Base-by-base conservation (phyloP, 1,140 invertebrate genomes). In the Anastrepha obliqua region DNA sequence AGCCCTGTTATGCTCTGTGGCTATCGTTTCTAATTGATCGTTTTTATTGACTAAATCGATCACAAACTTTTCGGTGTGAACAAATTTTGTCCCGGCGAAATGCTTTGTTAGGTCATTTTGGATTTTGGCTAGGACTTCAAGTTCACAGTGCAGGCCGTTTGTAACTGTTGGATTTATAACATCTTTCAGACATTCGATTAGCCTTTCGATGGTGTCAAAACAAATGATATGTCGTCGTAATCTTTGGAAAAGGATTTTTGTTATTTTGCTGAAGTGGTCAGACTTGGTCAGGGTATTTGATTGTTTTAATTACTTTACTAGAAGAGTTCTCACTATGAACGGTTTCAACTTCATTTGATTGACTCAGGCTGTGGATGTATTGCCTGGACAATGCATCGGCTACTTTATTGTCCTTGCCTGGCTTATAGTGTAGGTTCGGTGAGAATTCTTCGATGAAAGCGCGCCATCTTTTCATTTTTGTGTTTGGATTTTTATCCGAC, bases 331-430 rank as follows among this genome's bases (percentile, higher is more conserved):
- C 29, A 29, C 29, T 29, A 29, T 29, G 29, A 29, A 29, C 29
- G 29, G 29, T 29, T 29, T 29, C 29, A 29, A 29, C 29, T 29
- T 29, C 29, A 29, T 29, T 29, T 29, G 29, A 29, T 29, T 29
- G 29, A 13, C 58, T 81, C 74, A 81, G 20, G 44, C 44, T 81
- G 39, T 81, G 15, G 44, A 81, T 51, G 17, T 81, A 81, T 86
- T 86, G 86, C 20, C 90, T 87, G 3, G 90, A 90, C 8, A 90
- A 60, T 8, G 90, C 86, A 78, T 90, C 90, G 11, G 89, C 90
- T 4, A 90, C 89, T 4, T 87, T 81, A 87, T 93, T 92, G 29
- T 29, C 29, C 29, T 29, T 29, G 29, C 29, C 29, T 29, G 29
- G 29, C 29, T 29, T 29, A 29, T 29, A 29, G 29, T 29, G 29